These are phyloP conservation scores for Euproctis similis DNA, from an alignment of 2,888 invertebrate species.

Conservation along the genomic window DNA sequence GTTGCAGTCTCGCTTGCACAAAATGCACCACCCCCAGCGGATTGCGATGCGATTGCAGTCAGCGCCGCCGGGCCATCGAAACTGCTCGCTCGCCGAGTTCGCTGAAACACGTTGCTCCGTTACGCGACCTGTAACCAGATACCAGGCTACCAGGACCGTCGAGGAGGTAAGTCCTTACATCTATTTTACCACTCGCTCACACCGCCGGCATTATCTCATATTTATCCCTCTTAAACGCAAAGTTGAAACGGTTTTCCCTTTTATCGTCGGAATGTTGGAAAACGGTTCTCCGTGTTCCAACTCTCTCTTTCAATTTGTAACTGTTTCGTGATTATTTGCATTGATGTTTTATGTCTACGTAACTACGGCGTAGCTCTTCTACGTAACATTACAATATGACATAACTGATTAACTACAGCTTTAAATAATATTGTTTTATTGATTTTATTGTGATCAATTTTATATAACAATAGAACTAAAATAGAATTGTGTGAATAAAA, in stretches of 20 bases:
- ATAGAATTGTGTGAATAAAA: too few species aligned
- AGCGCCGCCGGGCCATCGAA: slow-evolving; percentile 52
- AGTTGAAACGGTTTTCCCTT: slow-evolving; percentile 66
- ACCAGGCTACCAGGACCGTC: slow-evolving; percentile 59
- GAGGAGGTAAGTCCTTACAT: slow-evolving; percentile 68
- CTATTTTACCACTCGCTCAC: slow-evolving; percentile 44
- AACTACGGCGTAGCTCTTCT: slow-evolving; percentile 7
- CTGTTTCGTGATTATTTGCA: slow-evolving; percentile 40
- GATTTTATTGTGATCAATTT: too few species aligned
- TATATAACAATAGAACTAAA: too few species aligned
- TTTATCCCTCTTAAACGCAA: slow-evolving; percentile 39
- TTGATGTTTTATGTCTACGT: slow-evolving; percentile 14
- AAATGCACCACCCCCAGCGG: slow-evolving; percentile 65
- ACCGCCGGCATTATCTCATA: slow-evolving; percentile 30
- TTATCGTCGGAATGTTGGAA: slow-evolving; percentile 70
- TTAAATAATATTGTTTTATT: not conserved
- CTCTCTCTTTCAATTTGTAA: slow-evolving; percentile 73
- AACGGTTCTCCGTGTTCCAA: slow-evolving; percentile 65
- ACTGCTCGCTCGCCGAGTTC: slow-evolving; percentile 53
- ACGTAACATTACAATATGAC: too few species aligned
- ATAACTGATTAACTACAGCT: not conserved
- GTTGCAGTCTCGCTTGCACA: slow-evolving; percentile 73
- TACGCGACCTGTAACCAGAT: slow-evolving; percentile 70
- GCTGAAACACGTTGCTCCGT: slow-evolving; percentile 37
- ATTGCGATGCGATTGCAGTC: slow-evolving; percentile 59